A percentile compares a stretch with the other conserved stretches of the same genome.
phyloP scores from a whole-genome alignment of 2,888 invertebrate species.

The Alcis repandata region DNA sequence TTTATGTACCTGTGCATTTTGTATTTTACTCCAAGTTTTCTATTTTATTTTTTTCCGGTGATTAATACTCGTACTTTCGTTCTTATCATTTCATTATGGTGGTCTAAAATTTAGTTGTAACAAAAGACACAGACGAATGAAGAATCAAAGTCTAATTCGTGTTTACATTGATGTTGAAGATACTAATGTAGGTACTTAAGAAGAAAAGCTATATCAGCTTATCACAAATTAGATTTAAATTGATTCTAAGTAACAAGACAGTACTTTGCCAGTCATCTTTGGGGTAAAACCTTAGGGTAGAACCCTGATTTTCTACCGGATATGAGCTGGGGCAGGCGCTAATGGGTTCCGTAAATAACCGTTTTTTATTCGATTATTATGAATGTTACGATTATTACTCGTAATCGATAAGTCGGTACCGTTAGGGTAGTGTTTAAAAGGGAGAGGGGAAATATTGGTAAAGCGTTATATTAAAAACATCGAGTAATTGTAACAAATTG shows the following conservation, averaged over 20 bases:
- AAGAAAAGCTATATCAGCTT: slow-evolving; percentile 39
- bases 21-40: too few relatives aligned
- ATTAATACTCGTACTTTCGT: too few relatives aligned
- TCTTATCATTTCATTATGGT: too few relatives aligned
- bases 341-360: slow-evolving; percentile 74
- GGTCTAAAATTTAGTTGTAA: too few relatives aligned
- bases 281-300: slow-evolving; percentile 58
- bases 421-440: slow-evolving; percentile 19
- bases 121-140: too few relatives aligned
- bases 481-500: slow-evolving; percentile 8
- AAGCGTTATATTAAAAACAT: slow-evolving; percentile 4
- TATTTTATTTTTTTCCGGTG: too few relatives aligned
- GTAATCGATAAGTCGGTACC: slow-evolving; percentile 37
- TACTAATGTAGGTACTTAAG: background rate
- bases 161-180: slow-evolving; percentile 17
- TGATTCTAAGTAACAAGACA: slow-evolving; percentile 53
- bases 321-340: slow-evolving; percentile 74
- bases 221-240: slow-evolving; percentile 68
- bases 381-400: slow-evolving; percentile 36
- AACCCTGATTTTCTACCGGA: slow-evolving; percentile 77
- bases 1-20: too few relatives aligned
- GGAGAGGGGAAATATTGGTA: slow-evolving; percentile 7
- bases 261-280: slow-evolving; percentile 64
- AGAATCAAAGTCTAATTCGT: too few relatives aligned
- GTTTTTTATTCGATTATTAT: slow-evolving; percentile 54